phyloP scores from a whole-genome alignment of 2,797 vertebrate genomes.

The Sitta carolinensis region DNA sequence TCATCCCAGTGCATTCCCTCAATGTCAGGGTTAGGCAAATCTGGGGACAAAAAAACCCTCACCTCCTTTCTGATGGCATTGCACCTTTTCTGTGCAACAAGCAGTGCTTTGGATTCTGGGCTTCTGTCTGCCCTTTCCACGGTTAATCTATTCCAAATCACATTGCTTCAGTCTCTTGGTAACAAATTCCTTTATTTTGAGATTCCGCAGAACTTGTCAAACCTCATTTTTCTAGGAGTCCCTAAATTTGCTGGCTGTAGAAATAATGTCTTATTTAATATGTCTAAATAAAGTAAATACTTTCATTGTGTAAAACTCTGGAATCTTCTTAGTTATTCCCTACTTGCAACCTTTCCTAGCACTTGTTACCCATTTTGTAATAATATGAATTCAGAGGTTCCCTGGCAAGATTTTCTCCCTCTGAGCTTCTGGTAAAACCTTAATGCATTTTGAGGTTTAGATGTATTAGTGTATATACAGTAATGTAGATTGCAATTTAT shows the following conservation, averaged over 20 bases:
- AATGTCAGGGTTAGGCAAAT: background rate
- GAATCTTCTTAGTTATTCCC: background rate
- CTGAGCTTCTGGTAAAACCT: background rate
- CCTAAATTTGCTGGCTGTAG: background rate
- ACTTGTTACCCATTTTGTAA: background rate
- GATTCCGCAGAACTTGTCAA: background rate
- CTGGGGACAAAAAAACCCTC: background rate
- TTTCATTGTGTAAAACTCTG: background rate
- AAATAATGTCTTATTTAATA: background rate
- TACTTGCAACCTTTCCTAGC: background rate
- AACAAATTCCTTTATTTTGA: background rate
- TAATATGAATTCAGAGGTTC: background rate
- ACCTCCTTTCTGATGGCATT: accelerated
- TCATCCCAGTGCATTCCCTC: background rate
- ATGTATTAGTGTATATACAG: background rate
- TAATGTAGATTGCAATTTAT: background rate
- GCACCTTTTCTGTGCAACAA: background rate
- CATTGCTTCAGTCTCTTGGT: background rate
- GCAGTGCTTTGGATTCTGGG: background rate
- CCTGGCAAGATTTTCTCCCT: background rate
- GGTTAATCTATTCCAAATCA: background rate
- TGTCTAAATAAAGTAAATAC: background rate
- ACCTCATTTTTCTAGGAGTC: background rate
- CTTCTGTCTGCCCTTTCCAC: background rate
- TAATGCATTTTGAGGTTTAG: background rate